phyloP scores from a whole-genome alignment of 2,113 vertebrate genomes.

The Anhinga rufa region DNA sequence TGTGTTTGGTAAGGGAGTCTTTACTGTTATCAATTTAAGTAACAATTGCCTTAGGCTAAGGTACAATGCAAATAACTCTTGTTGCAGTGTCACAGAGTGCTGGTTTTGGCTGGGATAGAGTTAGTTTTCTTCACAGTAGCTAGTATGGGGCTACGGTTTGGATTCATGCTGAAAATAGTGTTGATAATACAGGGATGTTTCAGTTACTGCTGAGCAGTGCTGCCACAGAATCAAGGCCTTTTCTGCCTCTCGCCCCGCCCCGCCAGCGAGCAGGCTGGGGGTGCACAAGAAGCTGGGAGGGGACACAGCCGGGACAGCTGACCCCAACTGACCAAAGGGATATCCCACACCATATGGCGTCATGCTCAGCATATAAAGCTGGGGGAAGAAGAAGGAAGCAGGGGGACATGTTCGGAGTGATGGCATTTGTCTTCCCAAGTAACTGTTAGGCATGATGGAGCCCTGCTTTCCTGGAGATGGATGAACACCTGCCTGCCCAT shows the following conservation, averaged over 20 bases:
- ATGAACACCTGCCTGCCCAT: neutral
- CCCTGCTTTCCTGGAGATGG: neutral
- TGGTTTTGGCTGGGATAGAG: neutral
- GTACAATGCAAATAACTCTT: neutral
- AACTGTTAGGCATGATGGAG: accelerated
- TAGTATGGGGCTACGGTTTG: neutral
- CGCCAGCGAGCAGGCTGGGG: too few species aligned
- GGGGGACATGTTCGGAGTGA: neutral
- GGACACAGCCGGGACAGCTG: neutral
- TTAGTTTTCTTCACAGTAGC: neutral
- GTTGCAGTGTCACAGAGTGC: neutral
- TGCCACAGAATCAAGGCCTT: neutral
- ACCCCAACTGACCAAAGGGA: neutral
- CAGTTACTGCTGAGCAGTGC: neutral
- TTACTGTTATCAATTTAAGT: neutral
- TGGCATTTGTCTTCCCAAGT: neutral
- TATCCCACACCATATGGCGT: neutral
- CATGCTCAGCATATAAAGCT: neutral
- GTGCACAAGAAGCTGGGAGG: neutral
- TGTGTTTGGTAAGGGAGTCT: neutral
- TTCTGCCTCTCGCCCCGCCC: too few species aligned
- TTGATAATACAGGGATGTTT: neutral
- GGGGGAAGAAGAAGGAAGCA: neutral
- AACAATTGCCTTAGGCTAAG: neutral
- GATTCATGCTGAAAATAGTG: neutral